These are phyloP conservation scores for Lagenorhynchus albirostris DNA, from an alignment of 2,113 vertebrate species.

Conservation along the genomic window DNA sequence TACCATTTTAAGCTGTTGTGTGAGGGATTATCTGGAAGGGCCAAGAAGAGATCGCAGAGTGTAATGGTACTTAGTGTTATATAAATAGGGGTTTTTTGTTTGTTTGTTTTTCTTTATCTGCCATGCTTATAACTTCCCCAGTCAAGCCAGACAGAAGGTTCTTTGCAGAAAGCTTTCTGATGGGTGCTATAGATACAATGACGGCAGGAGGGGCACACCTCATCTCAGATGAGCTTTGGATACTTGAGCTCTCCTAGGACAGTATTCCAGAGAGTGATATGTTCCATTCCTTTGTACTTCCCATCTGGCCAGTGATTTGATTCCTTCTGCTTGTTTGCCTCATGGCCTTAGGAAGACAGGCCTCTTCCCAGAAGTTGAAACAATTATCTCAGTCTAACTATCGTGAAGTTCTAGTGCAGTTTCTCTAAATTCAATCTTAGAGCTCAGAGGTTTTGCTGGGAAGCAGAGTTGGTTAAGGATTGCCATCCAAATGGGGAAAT, in stretches of 20 bases:
- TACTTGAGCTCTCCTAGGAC: not conserved
- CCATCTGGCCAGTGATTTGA: slow-evolving; percentile 41
- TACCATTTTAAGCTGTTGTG: not conserved
- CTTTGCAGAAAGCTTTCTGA: not conserved
- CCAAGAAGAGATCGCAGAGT: not conserved
- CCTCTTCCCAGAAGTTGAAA: slow-evolving; percentile 16
- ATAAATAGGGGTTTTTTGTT: not conserved
- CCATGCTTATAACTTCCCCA: not conserved
- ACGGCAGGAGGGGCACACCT: not conserved
- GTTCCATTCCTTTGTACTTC: not conserved
- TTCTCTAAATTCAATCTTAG: not conserved
- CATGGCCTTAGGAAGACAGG: not conserved
- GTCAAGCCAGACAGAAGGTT: not conserved
- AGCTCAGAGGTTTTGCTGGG: not conserved
- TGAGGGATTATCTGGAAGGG: not conserved
- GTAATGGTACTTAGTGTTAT: not conserved
- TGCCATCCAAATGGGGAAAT: slow-evolving; percentile 65
- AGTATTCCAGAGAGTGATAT: not conserved
- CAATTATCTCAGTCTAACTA: not conserved
- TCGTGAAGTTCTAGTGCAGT: not conserved
- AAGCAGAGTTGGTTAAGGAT: slow-evolving; percentile 35
- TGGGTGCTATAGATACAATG: not conserved
- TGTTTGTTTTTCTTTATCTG: not conserved
- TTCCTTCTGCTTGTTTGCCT: slow-evolving; percentile 20
- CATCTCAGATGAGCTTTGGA: not conserved